Conservation (phyloP, 2,888 invertebrate species). For the Andrena praecox region DNA sequence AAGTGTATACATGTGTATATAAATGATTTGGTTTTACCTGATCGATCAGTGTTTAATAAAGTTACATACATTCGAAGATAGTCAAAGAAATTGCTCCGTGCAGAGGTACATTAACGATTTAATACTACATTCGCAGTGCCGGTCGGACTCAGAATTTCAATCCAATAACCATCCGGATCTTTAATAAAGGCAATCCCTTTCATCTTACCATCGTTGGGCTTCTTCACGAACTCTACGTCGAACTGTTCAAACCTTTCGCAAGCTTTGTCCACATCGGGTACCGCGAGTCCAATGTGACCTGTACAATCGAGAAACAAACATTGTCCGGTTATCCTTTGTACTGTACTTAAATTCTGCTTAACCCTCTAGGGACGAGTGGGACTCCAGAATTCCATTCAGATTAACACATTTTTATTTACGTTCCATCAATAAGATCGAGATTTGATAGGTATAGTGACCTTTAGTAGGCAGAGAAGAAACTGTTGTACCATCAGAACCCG, state of each 20-base stretch:
- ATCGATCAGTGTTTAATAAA: slow-evolving; percentile 49
- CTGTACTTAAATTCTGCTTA: not conserved
- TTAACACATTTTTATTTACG: too few relatives aligned
- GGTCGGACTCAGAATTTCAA: slow-evolving; percentile 91
- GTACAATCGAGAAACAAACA: slow-evolving; percentile 62
- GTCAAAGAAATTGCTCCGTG: slow-evolving; percentile 42
- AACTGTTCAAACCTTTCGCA: slow-evolving; percentile 94
- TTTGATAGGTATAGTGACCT: too few relatives aligned
- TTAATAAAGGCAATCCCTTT: slow-evolving; percentile 97
- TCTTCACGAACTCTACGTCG: slow-evolving; percentile 95
- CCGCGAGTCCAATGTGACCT: slow-evolving; percentile 96
- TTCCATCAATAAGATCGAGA: too few relatives aligned
- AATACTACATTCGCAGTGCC: slow-evolving; percentile 68
- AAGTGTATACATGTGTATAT: slow-evolving; percentile 21
- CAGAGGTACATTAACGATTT: slow-evolving; percentile 53
- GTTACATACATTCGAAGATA: slow-evolving; percentile 44
- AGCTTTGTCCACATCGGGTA: slow-evolving; percentile 95
- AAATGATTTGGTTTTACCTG: slow-evolving; percentile 28
- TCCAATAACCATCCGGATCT: slow-evolving; percentile 99
- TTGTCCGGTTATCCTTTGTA: not conserved
- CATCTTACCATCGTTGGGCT: slow-evolving; percentile 96
- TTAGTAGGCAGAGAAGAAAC: too few relatives aligned
- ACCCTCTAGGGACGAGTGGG: too few relatives aligned
- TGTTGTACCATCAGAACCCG: too few relatives aligned
- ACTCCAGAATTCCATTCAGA: too few relatives aligned